Percentiles rank a stretch among this genome's conserved stretches.
phyloP scores from a whole-genome alignment of 2,888 invertebrate species.

The Bugulina stolonifera region DNA sequence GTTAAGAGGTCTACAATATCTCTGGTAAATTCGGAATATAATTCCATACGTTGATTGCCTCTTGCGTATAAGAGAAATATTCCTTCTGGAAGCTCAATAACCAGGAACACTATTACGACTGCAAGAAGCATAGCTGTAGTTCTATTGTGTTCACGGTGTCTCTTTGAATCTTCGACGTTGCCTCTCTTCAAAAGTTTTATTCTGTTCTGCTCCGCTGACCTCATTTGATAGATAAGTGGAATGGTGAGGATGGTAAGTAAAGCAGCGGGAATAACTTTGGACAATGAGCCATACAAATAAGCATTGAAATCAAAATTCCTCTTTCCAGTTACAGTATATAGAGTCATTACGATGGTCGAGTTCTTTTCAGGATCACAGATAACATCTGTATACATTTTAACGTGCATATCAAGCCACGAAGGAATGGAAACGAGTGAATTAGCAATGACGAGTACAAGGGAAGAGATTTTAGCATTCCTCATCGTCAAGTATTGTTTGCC shows the following conservation, averaged over 20 bases:
- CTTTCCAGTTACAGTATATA: background rate
- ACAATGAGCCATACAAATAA: slow-evolving; percentile 85
- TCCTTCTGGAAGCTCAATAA: slow-evolving; percentile 83
- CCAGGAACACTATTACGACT: slow-evolving; percentile 76
- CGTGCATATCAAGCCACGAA: background rate
- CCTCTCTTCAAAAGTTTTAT: background rate
- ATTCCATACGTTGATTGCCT: slow-evolving; percentile 63
- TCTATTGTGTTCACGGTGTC: slow-evolving; percentile 56
- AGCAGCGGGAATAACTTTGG: slow-evolving; percentile 84
- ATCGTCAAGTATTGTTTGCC: background rate
- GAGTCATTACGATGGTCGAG: no score
- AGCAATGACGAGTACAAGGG: background rate
- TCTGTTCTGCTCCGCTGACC: slow-evolving; percentile 40
- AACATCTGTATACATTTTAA: no score
- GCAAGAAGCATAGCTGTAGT: slow-evolving; percentile 84
- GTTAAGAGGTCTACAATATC: slow-evolving; percentile 87
- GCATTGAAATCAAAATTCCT: slow-evolving; percentile 61
- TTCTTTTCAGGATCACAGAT: no score
- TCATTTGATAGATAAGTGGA: slow-evolving; percentile 53
- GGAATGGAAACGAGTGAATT: background rate
- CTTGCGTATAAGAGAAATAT: slow-evolving; percentile 69
- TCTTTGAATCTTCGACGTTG: background rate
- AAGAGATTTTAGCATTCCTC: background rate
- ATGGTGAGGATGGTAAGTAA: slow-evolving; percentile 66
- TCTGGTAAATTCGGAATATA: slow-evolving; percentile 59